Base-by-base conservation (phyloP, 2,888 invertebrate genomes). In the Luperina testacea region DNA sequence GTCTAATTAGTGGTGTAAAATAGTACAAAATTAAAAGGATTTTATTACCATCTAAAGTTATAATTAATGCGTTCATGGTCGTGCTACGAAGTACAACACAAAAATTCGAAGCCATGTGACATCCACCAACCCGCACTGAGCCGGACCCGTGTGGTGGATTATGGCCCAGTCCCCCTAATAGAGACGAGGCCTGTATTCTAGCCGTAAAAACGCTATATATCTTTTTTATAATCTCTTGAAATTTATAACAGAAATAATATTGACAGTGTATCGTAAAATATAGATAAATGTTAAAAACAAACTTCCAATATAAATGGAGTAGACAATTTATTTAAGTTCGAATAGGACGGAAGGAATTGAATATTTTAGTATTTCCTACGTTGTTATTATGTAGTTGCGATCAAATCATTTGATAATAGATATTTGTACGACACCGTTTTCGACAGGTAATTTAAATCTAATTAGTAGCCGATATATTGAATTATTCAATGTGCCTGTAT, bases 361-460 rank as follows among this genome's bases (percentile, higher is more conserved):
- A 83, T 83, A 80, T 70, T 80, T 75, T 6, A 75, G 61, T 59
- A 24, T 42, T 27, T 53, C 42, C 17, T 45, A 48, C 48, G 61
- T 27, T 64, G 27, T 72, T 59, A 72, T 69, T 69, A 45, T 11
- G 45, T 45, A 74, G 74, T 72, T 65, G 13, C 63, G 84, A 85
- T 85, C 59, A 72, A 78, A 85, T 79, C 51, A 82, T 45, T 75
- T 75, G 85, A 85, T 85, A 85, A 72, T 74, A 75, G 68, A 78
- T 68, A 75, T 77, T 80, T 72, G 73, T 78, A 61, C 38, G 57
- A 72, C 57, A 64, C 64, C 7, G 51, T 13, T 51, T 59, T 75
- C 81, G 53, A 68, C 42, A 51, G 71, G 81, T 85, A 83, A 87
- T 87, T 85, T 81, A 72, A 85, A 80, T 77, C 38, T 79, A 87